Conservation (phyloP, 2,888 invertebrate genomes). For the Spatulosminthurus flaviceps region DNA sequence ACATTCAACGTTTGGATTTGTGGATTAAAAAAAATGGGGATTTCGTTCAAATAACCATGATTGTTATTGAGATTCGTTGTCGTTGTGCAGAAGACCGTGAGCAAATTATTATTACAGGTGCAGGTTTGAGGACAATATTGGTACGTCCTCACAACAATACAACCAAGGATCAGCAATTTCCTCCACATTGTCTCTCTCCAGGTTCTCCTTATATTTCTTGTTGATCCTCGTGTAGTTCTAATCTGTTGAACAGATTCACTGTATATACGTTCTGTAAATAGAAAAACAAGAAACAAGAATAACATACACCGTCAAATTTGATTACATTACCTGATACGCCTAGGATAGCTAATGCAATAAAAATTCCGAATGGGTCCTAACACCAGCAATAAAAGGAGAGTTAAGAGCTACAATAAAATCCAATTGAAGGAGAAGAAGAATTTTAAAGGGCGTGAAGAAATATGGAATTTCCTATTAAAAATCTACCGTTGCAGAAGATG, state of each 20-base stretch:
- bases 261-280: too few species aligned
- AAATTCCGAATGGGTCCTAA: not conserved
- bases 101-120: slow-evolving; percentile 37
- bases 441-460: not conserved
- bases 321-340: not conserved
- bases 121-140: slow-evolving; percentile 46
- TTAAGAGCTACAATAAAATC: slow-evolving; percentile 3
- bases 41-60: slow-evolving; percentile 40
- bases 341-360: not conserved
- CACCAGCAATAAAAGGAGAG: not conserved
- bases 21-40: slow-evolving; percentile 43
- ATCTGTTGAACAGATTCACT: not conserved
- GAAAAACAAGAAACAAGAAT: not conserved
- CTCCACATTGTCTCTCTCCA: slow-evolving; percentile 24
- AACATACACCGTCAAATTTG: not conserved
- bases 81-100: slow-evolving; percentile 31
- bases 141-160: slow-evolving; percentile 31
- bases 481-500: slow-evolving; percentile 21
- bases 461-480: slow-evolving; percentile 6
- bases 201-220: not conserved
- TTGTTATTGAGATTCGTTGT: slow-evolving; percentile 20
- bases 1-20: slow-evolving; percentile 39
- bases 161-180: slow-evolving; percentile 32
- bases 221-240: not conserved
- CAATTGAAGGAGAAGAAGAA: not conserved